Conservation (phyloP, 2,113 vertebrate genomes). For the Rhodinocichla rosea region DNA sequence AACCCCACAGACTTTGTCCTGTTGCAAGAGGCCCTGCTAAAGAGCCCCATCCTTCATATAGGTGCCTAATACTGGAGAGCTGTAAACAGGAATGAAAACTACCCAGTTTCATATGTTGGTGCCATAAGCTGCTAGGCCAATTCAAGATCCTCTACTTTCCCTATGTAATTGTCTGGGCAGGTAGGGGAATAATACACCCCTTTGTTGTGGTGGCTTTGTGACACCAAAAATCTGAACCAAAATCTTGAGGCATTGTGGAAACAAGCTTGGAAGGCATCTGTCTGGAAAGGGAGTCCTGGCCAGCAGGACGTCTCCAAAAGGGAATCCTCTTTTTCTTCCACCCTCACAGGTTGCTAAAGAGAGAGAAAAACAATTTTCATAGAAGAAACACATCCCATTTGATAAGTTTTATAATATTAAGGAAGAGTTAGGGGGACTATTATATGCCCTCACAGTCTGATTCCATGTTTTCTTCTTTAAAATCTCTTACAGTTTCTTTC, state of each 20-base stretch:
- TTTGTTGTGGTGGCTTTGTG: background rate
- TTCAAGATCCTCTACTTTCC: background rate
- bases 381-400: background rate
- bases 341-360: background rate
- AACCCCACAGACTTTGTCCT: background rate
- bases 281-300: background rate
- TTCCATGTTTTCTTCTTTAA: background rate
- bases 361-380: background rate
- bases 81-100: background rate
- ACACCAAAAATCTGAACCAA: background rate
- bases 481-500: conserved; percentile 82
- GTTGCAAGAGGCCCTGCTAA: background rate
- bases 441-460: background rate
- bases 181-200: background rate
- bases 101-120: background rate
- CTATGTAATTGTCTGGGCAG: background rate
- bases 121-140: background rate
- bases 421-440: background rate
- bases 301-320: background rate
- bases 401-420: background rate
- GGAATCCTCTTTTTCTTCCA: background rate
- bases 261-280: background rate
- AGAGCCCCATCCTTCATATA: background rate
- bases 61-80: background rate
- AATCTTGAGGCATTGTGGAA: background rate